These are phyloP conservation scores for Drymodes brunneopygia DNA, from an alignment of 2,113 vertebrate species.

Conservation along the genomic window DNA sequence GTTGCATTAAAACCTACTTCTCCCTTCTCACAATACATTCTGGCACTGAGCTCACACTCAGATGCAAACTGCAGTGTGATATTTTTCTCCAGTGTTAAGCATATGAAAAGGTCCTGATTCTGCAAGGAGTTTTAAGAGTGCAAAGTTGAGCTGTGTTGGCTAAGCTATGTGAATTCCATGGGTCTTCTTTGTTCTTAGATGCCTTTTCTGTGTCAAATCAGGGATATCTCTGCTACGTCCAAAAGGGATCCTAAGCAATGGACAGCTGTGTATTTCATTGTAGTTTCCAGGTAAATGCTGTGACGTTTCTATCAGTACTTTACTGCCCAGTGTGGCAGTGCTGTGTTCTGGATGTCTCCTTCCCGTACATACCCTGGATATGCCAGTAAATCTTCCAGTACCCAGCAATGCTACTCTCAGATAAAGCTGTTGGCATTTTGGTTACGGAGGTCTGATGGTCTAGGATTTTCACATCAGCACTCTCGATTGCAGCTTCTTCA, in stretches of 20 bases:
- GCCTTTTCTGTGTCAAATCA: neutral
- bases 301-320: neutral
- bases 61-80: neutral
- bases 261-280: neutral
- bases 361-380: neutral
- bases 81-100: neutral
- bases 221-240: neutral
- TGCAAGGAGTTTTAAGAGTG: neutral
- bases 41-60: neutral
- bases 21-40: neutral
- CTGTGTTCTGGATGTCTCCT: neutral
- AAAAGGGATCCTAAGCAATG: neutral
- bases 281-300: neutral
- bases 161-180: neutral
- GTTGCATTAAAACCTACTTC: neutral
- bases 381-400: neutral
- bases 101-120: neutral
- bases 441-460: neutral
- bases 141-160: neutral
- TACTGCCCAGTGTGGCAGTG: neutral
- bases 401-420: neutral
- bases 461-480: neutral
- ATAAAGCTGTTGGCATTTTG: neutral
- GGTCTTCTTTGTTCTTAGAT: neutral
- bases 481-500: neutral